Conservation (phyloP, 2,888 invertebrate species). For the Lathronympha strigana region DNA sequence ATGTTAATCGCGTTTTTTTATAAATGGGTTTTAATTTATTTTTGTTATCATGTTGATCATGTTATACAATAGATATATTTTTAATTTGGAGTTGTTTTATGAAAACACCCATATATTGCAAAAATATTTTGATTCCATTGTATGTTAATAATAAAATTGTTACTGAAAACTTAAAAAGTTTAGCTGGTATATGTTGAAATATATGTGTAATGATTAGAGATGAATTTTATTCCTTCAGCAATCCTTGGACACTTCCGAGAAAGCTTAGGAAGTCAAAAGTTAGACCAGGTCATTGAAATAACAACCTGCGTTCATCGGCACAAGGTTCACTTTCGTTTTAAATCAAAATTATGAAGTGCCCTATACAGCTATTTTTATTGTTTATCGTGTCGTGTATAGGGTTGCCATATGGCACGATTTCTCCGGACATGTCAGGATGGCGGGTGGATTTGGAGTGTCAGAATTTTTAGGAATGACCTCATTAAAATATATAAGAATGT, state of each 20-base stretch:
- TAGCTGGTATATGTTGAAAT: constrained; percentile 32
- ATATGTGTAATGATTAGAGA: constrained; percentile 13
- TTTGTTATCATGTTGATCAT: constrained; percentile 15
- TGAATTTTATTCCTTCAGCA: constrained; percentile 6
- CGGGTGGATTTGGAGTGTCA: too few species aligned
- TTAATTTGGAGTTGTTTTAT: constrained; percentile 25
- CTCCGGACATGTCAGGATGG: too few species aligned
- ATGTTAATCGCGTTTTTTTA: constrained; percentile 2
- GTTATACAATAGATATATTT: constrained; percentile 14
- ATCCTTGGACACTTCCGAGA: background rate
- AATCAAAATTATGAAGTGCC: background rate
- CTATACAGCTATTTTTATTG: too few species aligned
- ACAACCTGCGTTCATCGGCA: background rate
- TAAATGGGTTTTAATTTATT: background rate
- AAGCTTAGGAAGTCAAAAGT: background rate
- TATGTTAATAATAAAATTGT: constrained; percentile 21
- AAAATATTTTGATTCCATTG: constrained; percentile 25
- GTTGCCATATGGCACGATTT: too few species aligned
- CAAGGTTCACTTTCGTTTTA: background rate
- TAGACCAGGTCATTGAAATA: background rate
- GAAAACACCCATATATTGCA: constrained; percentile 7
- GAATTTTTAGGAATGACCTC: too few species aligned
- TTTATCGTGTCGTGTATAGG: too few species aligned
- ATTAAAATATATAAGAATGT: too few species aligned
- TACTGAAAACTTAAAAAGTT: constrained; percentile 22